Evolutionary conservation across 2,888 invertebrate species (phyloP).

Genomic region (Odontocolon sp.): DNA sequence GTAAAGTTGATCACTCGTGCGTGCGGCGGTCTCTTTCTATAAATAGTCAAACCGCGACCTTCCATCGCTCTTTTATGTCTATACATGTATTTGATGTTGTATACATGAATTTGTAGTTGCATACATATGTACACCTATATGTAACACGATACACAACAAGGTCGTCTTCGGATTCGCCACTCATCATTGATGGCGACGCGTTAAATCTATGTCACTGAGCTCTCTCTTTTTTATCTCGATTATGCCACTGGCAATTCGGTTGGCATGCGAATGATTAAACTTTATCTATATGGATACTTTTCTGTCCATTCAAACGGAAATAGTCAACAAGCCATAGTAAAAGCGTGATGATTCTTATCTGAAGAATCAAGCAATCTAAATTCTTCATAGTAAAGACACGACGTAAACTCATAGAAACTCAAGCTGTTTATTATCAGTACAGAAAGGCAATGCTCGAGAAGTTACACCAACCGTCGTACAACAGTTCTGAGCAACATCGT

Average conservation of each 20-base stretch:
- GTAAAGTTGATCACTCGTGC: conserved; percentile 8
- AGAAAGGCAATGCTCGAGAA: too few species aligned
- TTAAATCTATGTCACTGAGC: conserved; percentile 19
- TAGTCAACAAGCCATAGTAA: too few species aligned
- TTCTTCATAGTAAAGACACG: too few species aligned
- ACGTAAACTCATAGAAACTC: too few species aligned
- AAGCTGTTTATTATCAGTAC: too few species aligned
- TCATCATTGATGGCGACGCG: conserved; percentile 16
- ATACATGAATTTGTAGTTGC: background rate
- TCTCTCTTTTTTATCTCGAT: conserved; percentile 16
- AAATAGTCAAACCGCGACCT: conserved; percentile 48
- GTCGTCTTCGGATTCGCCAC: conserved; percentile 20
- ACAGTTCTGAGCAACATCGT: background rate
- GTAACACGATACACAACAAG: background rate
- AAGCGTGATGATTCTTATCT: too few species aligned
- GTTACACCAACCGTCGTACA: background rate
- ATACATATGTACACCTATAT: background rate
- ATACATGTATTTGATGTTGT: conserved; percentile 6
- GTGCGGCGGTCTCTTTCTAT: conserved; percentile 33
- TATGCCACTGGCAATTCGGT: background rate
- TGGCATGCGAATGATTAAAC: background rate
- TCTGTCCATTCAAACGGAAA: background rate
- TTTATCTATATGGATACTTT: background rate
- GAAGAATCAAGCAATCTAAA: too few species aligned
- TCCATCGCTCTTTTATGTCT: conserved; percentile 36